Evolutionary conservation across 2,113 vertebrate species (phyloP).

Genomic region (Vidua macroura): DNA sequence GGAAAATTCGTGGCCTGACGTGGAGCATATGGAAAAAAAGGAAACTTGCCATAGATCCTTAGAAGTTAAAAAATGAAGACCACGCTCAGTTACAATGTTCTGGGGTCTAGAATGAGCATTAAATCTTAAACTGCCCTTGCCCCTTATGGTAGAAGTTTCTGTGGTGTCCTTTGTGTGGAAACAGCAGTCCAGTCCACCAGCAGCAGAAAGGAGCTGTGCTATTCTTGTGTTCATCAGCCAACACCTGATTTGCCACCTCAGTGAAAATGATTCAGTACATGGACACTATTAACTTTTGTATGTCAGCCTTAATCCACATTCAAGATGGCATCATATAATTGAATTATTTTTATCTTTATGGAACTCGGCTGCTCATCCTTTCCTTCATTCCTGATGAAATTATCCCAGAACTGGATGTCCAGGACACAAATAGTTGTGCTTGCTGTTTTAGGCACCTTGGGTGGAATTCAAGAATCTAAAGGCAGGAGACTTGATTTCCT

Average conservation of each 20-base stretch:
- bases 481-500: not conserved
- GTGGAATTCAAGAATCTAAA: not conserved
- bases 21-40: not conserved
- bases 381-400: not conserved
- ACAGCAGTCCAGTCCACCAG: not conserved
- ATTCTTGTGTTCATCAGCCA: not conserved
- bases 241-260: not conserved
- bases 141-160: not conserved
- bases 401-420: not conserved
- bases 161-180: not conserved
- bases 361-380: not conserved
- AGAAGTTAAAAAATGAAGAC: not conserved
- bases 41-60: not conserved
- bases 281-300: not conserved
- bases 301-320: not conserved
- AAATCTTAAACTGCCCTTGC: not conserved
- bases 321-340: not conserved
- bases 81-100: not conserved
- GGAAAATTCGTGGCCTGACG: rapidly evolving
- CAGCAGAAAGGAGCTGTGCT: not conserved
- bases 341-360: not conserved
- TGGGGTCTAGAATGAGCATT: not conserved
- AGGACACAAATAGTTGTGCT: not conserved
- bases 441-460: not conserved
- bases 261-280: not conserved